phyloP scores from a whole-genome alignment of 2,113 vertebrate genomes.

The Oenanthe oenanthe region DNA sequence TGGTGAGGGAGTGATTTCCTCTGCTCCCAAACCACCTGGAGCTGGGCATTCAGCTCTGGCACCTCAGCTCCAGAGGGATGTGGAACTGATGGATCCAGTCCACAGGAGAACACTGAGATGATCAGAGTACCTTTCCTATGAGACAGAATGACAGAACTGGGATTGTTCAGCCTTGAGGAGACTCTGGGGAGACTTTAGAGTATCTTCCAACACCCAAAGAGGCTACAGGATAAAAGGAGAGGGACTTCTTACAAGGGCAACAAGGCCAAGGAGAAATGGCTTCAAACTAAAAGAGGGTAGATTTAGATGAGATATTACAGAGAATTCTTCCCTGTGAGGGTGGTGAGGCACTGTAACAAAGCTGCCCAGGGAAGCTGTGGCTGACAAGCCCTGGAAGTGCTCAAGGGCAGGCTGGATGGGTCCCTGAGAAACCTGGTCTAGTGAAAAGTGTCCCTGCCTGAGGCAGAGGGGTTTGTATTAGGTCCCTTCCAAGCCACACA shows the following conservation, averaged over 20 bases:
- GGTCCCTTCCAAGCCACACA: background rate
- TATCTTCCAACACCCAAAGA: background rate
- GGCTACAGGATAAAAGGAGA: background rate
- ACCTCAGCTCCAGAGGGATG: background rate
- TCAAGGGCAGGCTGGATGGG: background rate
- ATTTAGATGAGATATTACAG: background rate
- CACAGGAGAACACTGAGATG: background rate
- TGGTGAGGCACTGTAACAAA: background rate
- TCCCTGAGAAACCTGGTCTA: background rate
- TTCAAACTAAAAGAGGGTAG: background rate
- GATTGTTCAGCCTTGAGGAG: background rate
- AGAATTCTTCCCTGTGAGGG: background rate
- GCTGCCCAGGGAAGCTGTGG: background rate
- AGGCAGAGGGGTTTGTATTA: background rate
- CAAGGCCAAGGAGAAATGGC: background rate
- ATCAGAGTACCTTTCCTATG: background rate
- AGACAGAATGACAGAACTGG: background rate
- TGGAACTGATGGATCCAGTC: fast-evolving
- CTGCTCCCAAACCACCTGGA: fast-evolving
- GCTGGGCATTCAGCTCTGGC: background rate
- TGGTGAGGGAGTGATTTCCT: background rate
- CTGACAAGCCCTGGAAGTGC: background rate
- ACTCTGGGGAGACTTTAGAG: background rate
- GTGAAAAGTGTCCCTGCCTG: background rate
- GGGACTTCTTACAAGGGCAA: background rate